These are phyloP conservation scores for Gambusia yucatana DNA, from an alignment of 2,797 vertebrate genomes.

Conservation along the genomic window DNA sequence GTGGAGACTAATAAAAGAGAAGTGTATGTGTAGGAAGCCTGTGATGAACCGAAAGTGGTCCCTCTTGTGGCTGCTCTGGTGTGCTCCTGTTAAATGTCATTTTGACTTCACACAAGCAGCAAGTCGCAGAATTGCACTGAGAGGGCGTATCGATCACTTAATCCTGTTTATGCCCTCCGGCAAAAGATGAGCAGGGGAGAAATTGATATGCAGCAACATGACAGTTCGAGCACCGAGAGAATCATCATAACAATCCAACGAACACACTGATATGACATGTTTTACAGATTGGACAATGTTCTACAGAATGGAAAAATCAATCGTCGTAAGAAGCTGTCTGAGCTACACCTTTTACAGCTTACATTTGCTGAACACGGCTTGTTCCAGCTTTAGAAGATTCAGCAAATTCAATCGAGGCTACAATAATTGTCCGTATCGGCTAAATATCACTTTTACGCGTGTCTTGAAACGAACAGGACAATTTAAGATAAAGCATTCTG, in stretches of 20 bases:
- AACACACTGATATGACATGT: slow-evolving; percentile 15
- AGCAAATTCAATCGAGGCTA: neutral
- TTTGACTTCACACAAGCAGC: slow-evolving; percentile 70
- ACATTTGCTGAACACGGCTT: slow-evolving; percentile 13
- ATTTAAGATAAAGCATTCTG: neutral
- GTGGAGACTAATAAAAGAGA: slow-evolving; percentile 70
- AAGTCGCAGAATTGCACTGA: slow-evolving; percentile 54
- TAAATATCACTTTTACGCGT: slow-evolving; percentile 5
- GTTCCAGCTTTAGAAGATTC: slow-evolving; percentile 5
- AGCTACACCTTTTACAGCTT: slow-evolving; percentile 9
- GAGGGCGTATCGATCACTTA: slow-evolving; percentile 54
- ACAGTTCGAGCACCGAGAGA: slow-evolving; percentile 40
- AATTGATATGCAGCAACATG: slow-evolving; percentile 53
- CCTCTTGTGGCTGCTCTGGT: slow-evolving; percentile 57
- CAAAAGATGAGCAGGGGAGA: slow-evolving; percentile 35
- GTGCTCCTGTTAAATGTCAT: slow-evolving; percentile 68
- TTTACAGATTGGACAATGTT: slow-evolving; percentile 37
- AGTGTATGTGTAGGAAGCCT: slow-evolving; percentile 75
- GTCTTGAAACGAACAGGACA: neutral
- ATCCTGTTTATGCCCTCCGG: slow-evolving; percentile 37
- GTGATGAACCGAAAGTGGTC: slow-evolving; percentile 69
- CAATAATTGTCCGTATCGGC: slow-evolving; percentile 1
- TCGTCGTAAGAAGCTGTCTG: slow-evolving; percentile 43
- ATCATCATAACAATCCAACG: slow-evolving; percentile 44
- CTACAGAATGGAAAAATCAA: slow-evolving; percentile 57